Evolutionary conservation across 2,113 vertebrate genomes (phyloP).

Genomic region (Malurus cyaneus): DNA sequence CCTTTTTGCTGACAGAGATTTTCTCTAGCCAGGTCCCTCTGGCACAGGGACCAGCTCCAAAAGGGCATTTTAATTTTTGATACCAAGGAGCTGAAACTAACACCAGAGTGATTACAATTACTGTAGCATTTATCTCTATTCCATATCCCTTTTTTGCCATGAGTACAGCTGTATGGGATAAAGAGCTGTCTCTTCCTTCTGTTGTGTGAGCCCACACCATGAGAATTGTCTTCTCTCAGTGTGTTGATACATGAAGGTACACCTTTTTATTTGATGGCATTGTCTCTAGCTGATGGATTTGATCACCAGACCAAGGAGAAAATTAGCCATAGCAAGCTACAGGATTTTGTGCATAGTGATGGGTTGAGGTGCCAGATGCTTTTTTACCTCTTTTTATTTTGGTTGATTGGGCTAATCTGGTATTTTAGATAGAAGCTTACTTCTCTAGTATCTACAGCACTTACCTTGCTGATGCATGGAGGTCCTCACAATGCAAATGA

Average conservation of each 20-base stretch:
- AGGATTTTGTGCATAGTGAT: not conserved
- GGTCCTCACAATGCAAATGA: not conserved
- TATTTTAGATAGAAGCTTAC: not conserved
- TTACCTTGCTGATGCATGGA: not conserved
- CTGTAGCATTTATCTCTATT: not conserved
- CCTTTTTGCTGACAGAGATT: not conserved
- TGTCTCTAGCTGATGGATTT: not conserved
- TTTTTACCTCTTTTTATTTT: not conserved
- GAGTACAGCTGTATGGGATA: not conserved
- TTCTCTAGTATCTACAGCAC: not conserved
- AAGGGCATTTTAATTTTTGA: not conserved
- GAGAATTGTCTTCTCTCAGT: not conserved
- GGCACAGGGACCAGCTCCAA: not conserved
- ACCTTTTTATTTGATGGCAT: not conserved
- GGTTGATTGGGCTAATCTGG: not conserved
- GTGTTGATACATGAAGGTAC: not conserved
- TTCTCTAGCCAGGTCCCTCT: not conserved
- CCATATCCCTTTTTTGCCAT: not conserved
- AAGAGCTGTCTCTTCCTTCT: not conserved
- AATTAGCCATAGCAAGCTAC: not conserved
- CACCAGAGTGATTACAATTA: not conserved
- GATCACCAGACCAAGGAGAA: not conserved
- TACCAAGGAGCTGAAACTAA: not conserved
- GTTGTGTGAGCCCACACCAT: rapidly evolving
- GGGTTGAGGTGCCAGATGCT: not conserved